Evolutionary conservation across 1,140 invertebrate genomes (phyloP), one percentile per base, ranked within the genome.

Genomic region (Bombus huntii): DNA sequence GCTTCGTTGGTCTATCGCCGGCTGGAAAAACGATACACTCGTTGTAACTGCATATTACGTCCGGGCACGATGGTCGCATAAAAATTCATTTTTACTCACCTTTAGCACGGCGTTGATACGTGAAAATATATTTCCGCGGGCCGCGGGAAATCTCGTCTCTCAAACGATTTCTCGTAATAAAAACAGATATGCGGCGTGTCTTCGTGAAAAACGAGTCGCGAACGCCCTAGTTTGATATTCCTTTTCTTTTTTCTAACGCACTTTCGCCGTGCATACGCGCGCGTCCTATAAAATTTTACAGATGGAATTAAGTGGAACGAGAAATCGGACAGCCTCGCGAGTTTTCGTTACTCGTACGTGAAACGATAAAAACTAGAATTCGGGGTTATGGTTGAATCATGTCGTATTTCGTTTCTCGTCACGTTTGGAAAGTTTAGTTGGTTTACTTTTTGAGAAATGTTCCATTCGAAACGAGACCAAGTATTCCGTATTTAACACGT

Each of bases 111-210:
- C 18, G 47, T 53, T 53, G 47, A 53, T 53, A 53, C 25, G 37
- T 28, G 28, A 57, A 81, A 81, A 57, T 81, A 57, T 66, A 81
- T 81, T 81, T 81, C 66, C 78, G 44, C 34, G 28, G 42, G 34
- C 44, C 66, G 44, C 28, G 44, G 44, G 28, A 81, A 53, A 39
- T 39, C 28, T 34, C 31, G 44, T 28, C 15, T 71, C 44, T 81
- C 78, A n/a, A 39, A 71, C 78, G 15, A 18, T 71, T 53, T 71
- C 37, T 10, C 44, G 44, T 28, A 71, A 39, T 81, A 71, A 81
- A 71, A 81, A 71, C 53, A 71, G 78, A 34, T 31, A 28, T 34
- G 3, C 3, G 68, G n/a, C 13, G 37, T 42, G 79, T 42, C 47
- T 81, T 81, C 68, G 37, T 72, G 71, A 59, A 53, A 81, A 81